phyloP scores from a whole-genome alignment of 1,140 invertebrate species.

The Mya arenaria region DNA sequence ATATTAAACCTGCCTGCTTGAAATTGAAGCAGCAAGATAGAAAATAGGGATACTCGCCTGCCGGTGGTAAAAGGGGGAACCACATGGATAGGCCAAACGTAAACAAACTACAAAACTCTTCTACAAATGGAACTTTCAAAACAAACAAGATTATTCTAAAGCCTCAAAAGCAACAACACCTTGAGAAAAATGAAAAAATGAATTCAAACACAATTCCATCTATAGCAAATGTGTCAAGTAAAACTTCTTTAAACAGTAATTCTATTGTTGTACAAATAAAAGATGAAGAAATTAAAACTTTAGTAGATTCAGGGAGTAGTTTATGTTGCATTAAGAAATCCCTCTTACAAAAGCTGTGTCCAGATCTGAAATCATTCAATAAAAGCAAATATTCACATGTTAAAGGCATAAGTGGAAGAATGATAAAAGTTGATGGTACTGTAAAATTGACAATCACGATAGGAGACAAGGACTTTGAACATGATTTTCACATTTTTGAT shows the following conservation, averaged over 20 bases:
- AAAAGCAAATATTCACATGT: constrained; percentile 2
- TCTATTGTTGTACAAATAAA: neutral
- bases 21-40: neutral
- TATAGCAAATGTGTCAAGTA: neutral
- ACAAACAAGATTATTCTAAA: neutral
- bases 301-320: constrained; percentile 8
- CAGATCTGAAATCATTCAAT: neutral
- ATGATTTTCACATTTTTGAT: constrained; percentile 31
- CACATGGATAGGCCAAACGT: constrained; percentile 15
- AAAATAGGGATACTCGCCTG: neutral
- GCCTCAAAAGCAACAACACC: neutral
- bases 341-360: neutral
- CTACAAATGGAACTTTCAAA: neutral
- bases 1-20: neutral
- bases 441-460: neutral
- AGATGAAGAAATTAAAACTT: neutral
- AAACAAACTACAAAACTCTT: neutral
- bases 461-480: neutral
- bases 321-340: constrained; percentile 12
- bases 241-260: neutral
- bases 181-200: neutral
- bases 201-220: neutral
- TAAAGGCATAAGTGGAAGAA: constrained; percentile 7
- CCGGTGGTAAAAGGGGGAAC: constrained; percentile 14
- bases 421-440: neutral